Evolutionary conservation across 2,888 invertebrate genomes (phyloP).

Genomic region (Pharmacophagus antenor): DNA sequence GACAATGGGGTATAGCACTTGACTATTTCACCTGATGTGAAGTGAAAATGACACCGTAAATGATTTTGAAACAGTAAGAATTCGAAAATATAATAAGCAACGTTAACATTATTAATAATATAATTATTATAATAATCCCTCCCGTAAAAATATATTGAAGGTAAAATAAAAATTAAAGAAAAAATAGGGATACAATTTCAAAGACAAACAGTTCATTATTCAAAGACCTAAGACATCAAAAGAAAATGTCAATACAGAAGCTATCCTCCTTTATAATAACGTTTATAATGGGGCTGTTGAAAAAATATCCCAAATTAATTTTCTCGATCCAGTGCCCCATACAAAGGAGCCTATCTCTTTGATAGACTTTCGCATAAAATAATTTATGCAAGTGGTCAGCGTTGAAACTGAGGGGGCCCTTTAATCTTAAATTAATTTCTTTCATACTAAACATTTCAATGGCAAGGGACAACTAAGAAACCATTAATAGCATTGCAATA

Average conservation of each 20-base stretch:
- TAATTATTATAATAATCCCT: constrained; percentile 23
- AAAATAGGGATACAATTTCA: constrained; percentile 54
- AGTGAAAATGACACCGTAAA: no score
- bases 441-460: constrained; percentile 30
- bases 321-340: constrained; percentile 60
- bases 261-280: constrained; percentile 44
- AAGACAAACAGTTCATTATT: constrained; percentile 71
- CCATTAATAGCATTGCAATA: constrained; percentile 5
- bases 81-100: background rate
- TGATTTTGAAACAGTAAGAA: background rate
- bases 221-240: constrained; percentile 61
- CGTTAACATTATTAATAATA: background rate
- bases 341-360: constrained; percentile 66
- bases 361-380: constrained; percentile 64
- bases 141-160: constrained; percentile 38
- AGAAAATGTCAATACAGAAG: constrained; percentile 61
- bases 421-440: constrained; percentile 68
- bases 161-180: constrained; percentile 42
- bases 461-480: constrained; percentile 11
- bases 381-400: constrained; percentile 80
- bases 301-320: constrained; percentile 70
- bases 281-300: constrained; percentile 47
- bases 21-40: no score
- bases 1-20: no score
- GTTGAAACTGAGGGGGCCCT: constrained; percentile 46